Percentiles rank a stretch among this genome's conserved stretches.
These are phyloP conservation scores for Drosophila cardini DNA, from an alignment of 1,140 invertebrate genomes.

Conservation along the genomic window DNA sequence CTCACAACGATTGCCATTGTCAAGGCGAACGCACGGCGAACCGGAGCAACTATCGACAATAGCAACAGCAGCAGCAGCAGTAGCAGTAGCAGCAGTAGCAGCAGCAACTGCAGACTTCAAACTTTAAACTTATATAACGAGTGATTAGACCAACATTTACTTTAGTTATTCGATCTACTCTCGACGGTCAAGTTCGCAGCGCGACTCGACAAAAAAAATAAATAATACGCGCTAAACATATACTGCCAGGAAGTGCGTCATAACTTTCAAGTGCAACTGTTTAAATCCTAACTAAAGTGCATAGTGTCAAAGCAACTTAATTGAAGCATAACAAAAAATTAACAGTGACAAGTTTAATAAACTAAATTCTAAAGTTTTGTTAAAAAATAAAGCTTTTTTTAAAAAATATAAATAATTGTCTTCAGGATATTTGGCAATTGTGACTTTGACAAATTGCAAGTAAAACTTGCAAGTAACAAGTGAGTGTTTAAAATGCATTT, in stretches of 20 bases:
- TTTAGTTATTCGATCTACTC: constrained; percentile 85
- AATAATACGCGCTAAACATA: constrained; percentile 27
- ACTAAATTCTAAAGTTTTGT: constrained; percentile 9
- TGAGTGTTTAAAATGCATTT: constrained; percentile 56
- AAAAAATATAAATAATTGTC: constrained; percentile 23
- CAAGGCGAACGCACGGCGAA: constrained; percentile 81
- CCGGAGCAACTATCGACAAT: constrained; percentile 51
- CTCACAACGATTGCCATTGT: constrained; percentile 83
- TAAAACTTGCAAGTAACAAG: constrained; percentile 53
- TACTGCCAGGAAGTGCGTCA: constrained; percentile 49
- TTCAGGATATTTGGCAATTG: constrained; percentile 43
- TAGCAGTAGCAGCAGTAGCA: constrained; percentile 42
- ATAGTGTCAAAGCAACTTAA: constrained; percentile 21
- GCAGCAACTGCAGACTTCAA: constrained; percentile 63
- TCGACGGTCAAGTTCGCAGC: constrained; percentile 84
- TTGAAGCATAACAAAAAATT: not conserved
- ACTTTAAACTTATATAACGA: constrained; percentile 84
- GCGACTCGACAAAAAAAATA: constrained; percentile 53
- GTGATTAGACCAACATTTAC: constrained; percentile 78
- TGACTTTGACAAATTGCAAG: constrained; percentile 39
- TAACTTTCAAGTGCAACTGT: constrained; percentile 44
- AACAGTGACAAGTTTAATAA: constrained; percentile 23
- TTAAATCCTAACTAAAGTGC: constrained; percentile 35
- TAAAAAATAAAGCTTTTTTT: constrained; percentile 14
- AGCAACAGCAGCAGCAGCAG: constrained; percentile 20